Percentiles rank a stretch among this genome's conserved stretches.
Conservation (phyloP, 1,140 invertebrate species). For the Sarcophaga bullata region DNA sequence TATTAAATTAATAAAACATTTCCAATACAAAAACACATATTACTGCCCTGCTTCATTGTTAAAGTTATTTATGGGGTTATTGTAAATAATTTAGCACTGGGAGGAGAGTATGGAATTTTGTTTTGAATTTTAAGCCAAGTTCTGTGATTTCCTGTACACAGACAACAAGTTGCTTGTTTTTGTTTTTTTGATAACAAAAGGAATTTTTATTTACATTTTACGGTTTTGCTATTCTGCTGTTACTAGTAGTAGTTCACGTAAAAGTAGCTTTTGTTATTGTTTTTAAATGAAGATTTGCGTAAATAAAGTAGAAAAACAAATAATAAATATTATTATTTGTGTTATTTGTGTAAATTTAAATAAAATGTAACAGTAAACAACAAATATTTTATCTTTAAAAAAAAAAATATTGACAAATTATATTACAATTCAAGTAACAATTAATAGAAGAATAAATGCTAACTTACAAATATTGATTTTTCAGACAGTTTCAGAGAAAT, state of each 20-base stretch:
- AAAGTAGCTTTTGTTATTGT: not conserved
- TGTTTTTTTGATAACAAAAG: not conserved
- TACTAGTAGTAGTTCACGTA: not conserved
- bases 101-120: not conserved
- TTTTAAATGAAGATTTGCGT: not conserved
- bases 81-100: not conserved
- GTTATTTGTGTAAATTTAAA: not conserved
- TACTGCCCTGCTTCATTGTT: not conserved
- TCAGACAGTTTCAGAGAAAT: not conserved
- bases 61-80: not conserved
- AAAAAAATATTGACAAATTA: not conserved
- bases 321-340: not conserved
- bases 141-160: not conserved
- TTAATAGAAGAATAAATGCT: no score
- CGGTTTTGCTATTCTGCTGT: not conserved
- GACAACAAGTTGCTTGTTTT: not conserved
- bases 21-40: not conserved
- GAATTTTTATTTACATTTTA: not conserved
- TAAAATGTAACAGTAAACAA: not conserved
- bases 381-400: not conserved
- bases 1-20: not conserved
- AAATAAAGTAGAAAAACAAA: constrained; percentile 6
- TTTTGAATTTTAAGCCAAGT: not conserved
- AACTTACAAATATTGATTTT: not conserved
- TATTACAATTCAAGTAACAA: no score